These are phyloP conservation scores for Drepana falcataria DNA, from an alignment of 2,888 invertebrate genomes.

Conservation along the genomic window DNA sequence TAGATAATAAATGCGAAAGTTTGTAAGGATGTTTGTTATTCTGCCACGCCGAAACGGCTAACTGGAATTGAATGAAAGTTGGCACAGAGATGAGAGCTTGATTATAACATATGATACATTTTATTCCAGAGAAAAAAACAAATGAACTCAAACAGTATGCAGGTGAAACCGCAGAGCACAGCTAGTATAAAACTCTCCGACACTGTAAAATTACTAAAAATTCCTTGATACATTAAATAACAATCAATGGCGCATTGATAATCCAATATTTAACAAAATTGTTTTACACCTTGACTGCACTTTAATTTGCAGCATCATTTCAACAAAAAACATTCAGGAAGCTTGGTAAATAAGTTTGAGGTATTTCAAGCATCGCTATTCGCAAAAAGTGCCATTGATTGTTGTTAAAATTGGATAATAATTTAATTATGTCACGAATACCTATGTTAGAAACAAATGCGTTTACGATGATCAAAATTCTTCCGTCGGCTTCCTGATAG, in stretches of 20 bases:
- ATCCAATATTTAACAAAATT: too few relatives aligned
- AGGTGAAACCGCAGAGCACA: too few relatives aligned
- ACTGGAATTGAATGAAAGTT: too few relatives aligned
- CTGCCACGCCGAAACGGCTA: too few relatives aligned
- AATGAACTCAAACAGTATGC: too few relatives aligned
- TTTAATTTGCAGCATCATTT: constrained; percentile 8
- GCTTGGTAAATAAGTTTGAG: neutral
- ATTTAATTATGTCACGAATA: constrained; percentile 1
- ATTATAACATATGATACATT: too few relatives aligned
- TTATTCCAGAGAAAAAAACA: too few relatives aligned
- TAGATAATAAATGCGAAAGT: too few relatives aligned
- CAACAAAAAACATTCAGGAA: neutral
- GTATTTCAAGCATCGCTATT: neutral
- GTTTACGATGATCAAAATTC: constrained; percentile 31
- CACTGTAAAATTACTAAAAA: too few relatives aligned
- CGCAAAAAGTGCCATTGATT: neutral
- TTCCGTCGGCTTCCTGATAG: constrained; percentile 49
- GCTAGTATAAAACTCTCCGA: too few relatives aligned
- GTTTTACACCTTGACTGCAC: neutral
- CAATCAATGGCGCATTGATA: neutral
- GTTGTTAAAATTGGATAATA: constrained; percentile 1
- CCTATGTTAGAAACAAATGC: constrained; percentile 4
- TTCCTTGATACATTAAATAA: neutral
- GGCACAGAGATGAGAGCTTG: too few relatives aligned
- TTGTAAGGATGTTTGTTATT: too few relatives aligned